These are phyloP conservation scores for Seriola rivoliana DNA, from an alignment of 2,113 vertebrate species.

Conservation along the genomic window DNA sequence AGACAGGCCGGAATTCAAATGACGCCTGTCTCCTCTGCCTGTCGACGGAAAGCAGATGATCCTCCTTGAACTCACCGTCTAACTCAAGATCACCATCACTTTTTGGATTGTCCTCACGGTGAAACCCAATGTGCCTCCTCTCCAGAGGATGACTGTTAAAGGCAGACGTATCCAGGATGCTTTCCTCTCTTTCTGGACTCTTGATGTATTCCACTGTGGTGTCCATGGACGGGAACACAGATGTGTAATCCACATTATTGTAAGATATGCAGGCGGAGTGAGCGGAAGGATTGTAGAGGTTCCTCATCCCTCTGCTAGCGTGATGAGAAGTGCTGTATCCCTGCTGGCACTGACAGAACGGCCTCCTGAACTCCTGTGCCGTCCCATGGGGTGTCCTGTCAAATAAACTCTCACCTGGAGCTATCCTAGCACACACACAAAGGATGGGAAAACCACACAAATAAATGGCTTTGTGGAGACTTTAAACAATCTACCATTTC, in stretches of 20 bases:
- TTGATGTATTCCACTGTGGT: conserved; percentile 82
- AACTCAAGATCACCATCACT: conserved; percentile 7
- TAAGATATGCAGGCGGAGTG: conserved; percentile 73
- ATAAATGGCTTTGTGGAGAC: neutral
- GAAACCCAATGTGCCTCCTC: conserved; percentile 25
- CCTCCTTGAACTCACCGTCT: conserved; percentile 46
- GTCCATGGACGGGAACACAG: conserved; percentile 84
- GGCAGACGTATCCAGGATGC: conserved; percentile 53
- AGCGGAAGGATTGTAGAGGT: conserved; percentile 55
- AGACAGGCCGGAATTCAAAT: conserved; percentile 71
- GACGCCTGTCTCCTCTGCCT: conserved; percentile 50
- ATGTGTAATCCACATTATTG: conserved; percentile 83
- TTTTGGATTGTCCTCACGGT: neutral
- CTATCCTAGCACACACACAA: conserved; percentile 76
- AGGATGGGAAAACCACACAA: neutral
- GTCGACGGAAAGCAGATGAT: conserved; percentile 43
- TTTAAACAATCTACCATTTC: neutral
- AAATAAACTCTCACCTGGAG: conserved; percentile 86
- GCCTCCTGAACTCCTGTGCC: conserved; percentile 59
- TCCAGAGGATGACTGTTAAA: conserved; percentile 55
- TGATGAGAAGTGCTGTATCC: conserved; percentile 52
- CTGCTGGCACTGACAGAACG: conserved; percentile 83
- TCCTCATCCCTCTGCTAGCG: conserved; percentile 3
- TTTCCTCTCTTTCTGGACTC: conserved; percentile 61
- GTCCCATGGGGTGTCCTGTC: conserved; percentile 74